phyloP scores from a whole-genome alignment of 1,140 invertebrate species.

The Amyelois transitella region DNA sequence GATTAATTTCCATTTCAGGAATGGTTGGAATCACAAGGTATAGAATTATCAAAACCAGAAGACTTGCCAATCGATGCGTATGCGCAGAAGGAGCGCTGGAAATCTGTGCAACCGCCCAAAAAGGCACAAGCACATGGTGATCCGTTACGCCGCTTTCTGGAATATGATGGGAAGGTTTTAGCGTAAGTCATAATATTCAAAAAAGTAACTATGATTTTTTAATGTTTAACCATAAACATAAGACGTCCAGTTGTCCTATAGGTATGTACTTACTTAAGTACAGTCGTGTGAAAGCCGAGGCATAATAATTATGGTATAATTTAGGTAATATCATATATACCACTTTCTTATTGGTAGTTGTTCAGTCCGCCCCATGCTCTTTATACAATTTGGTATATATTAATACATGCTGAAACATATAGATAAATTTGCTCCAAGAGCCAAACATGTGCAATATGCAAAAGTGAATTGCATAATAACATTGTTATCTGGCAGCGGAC shows the following conservation, averaged over 20 bases:
- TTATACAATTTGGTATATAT: too few species aligned
- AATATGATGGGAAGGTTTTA: conserved; percentile 83
- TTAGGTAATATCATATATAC: too few species aligned
- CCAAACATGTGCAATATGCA: not conserved
- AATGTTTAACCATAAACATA: too few species aligned
- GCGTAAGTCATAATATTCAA: conserved; percentile 73
- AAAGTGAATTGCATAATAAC: not conserved
- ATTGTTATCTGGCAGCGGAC: not conserved
- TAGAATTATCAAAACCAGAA: conserved; percentile 84
- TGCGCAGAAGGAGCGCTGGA: conserved; percentile 61
- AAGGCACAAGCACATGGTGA: conserved; percentile 67
- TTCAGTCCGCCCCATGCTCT: too few species aligned
- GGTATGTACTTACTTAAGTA: too few species aligned
- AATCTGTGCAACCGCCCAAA: conserved; percentile 42
- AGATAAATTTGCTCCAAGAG: too few species aligned
- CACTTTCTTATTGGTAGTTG: too few species aligned
- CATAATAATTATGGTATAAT: too few species aligned
- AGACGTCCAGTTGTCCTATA: too few species aligned
- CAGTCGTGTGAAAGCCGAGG: too few species aligned
- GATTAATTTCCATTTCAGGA: too few species aligned
- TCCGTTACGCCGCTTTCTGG: conserved; percentile 78
- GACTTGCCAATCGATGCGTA: conserved; percentile 83
- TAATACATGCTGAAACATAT: too few species aligned
- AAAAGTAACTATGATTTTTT: not conserved
- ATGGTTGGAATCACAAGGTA: conserved; percentile 88